A percentile compares a stretch with the other conserved stretches of the same genome.
Evolutionary conservation across 2,888 invertebrate species (phyloP).

Genomic region (Linnaemya tessellans): DNA sequence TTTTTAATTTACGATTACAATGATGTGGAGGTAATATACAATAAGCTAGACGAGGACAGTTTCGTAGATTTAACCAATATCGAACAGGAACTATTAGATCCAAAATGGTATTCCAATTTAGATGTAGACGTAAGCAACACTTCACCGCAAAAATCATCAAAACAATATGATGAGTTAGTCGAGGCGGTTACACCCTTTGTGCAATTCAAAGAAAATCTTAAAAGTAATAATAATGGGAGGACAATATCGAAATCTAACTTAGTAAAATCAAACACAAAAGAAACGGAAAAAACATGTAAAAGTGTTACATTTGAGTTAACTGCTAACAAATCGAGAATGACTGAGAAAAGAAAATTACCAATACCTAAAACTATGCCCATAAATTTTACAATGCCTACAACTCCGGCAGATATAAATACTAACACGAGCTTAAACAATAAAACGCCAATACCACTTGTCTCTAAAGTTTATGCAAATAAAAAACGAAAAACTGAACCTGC

Average conservation of each 20-base stretch:
- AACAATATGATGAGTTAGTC: slow-evolving; percentile 71
- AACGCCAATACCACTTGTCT: not conserved
- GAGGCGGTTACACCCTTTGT: slow-evolving; percentile 74
- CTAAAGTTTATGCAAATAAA: slow-evolving; percentile 22
- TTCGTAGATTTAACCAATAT: slow-evolving; percentile 76
- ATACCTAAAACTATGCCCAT: slow-evolving; percentile 32
- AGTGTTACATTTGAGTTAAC: slow-evolving; percentile 56
- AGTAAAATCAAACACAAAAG: slow-evolving; percentile 33
- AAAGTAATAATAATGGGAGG: slow-evolving; percentile 53
- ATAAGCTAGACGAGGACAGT: slow-evolving; percentile 44
- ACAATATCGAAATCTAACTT: slow-evolving; percentile 12
- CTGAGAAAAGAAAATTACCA: slow-evolving; percentile 41
- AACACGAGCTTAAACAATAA: slow-evolving; percentile 2
- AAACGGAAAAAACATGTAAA: slow-evolving; percentile 44
- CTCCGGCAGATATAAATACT: not conserved
- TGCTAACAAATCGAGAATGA: slow-evolving; percentile 9
- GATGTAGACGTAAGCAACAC: slow-evolving; percentile 41
- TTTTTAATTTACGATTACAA: slow-evolving; percentile 76
- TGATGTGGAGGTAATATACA: slow-evolving; percentile 72
- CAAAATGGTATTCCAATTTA: slow-evolving; percentile 78
- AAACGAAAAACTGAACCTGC: slow-evolving; percentile 37
- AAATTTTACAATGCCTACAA: slow-evolving; percentile 20
- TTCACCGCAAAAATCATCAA: slow-evolving; percentile 50
- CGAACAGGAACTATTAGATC: slow-evolving; percentile 78
- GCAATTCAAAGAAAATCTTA: slow-evolving; percentile 77